Evolutionary conservation across 2,113 vertebrate genomes (phyloP), one percentile per base, ranked within the genome.

Genomic region (Otolemur garnettii): DNA sequence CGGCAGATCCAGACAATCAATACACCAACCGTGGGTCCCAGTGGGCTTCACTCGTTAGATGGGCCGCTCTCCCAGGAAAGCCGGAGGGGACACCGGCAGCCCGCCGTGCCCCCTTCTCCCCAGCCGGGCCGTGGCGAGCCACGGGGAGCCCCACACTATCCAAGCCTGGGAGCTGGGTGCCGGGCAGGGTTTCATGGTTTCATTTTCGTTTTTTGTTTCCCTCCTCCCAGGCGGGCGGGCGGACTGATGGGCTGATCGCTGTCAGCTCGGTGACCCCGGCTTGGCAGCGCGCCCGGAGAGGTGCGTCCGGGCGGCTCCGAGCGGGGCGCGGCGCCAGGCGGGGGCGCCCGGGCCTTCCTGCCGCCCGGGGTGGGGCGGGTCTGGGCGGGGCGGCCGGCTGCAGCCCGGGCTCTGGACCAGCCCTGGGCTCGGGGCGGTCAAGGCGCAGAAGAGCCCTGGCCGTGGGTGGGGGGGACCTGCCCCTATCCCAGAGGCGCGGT

Each of bases 1-100:
- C 81, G 15, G 26, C 45, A 21, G 90, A 87, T 5, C 1, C 87
- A 78, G 93, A 90, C 96, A 96, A 96, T 97, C 90, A 45, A 14
- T 77, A 53, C 45, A 66, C 86, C 64, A 84, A 66, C 87, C 69
- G 92, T 71, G 18, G 0, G 2, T 59, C 42, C 57, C 60, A 0
- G 8, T 1, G 62, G 28, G 59, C 82, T 69, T 45, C 85, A 81
- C n/a, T 11, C 1, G 59, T 17, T 18, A 0, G 38, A 30, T 2
- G 38, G 64, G 72, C 66, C 13, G 5, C 24, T n/a, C 33, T 78
- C 45, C 8, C 2, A 4, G 26, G 26, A 10, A 7, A 12, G 22
- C 53, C 2, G 4, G 1, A 4, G 55, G 17, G 38, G 33, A 50
- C 10, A 19, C 38, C 11, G 1, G 14, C 28, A 7, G 22, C 35